Percentiles rank a stretch among this genome's conserved stretches.
Conservation (phyloP, 2,888 invertebrate species). For the Bellardia bayeri region DNA sequence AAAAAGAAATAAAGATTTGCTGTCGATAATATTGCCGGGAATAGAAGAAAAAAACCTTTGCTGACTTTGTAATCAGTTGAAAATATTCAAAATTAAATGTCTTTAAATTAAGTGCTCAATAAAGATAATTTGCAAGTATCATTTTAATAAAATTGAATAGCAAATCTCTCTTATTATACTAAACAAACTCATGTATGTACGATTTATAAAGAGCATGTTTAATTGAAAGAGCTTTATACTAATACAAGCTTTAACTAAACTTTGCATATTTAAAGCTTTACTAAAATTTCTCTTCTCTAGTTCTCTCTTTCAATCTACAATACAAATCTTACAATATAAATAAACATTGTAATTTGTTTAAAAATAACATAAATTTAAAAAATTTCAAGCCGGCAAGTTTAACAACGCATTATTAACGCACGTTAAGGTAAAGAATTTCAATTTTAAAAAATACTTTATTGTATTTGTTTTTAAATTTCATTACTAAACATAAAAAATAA, state of each 20-base stretch:
- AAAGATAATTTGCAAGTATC: neutral
- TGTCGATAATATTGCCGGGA: no score
- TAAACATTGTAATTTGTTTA: conserved; percentile 42
- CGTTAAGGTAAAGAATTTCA: conserved; percentile 31
- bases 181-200: no score
- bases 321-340: conserved; percentile 46
- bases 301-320: neutral
- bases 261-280: conserved; percentile 15
- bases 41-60: no score
- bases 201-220: conserved; percentile 10
- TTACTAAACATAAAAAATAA: conserved; percentile 7
- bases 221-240: neutral
- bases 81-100: no score
- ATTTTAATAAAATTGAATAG: no score
- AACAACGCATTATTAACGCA: conserved; percentile 30
- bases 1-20: no score
- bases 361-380: conserved; percentile 31
- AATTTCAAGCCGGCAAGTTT: conserved; percentile 44
- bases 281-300: neutral
- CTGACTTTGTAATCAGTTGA: no score
- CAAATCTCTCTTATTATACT: no score
- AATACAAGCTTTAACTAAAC: conserved; percentile 8
- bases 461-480: neutral
- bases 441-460: neutral
- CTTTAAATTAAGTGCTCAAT: neutral